These are phyloP conservation scores for Brienomyrus brachyistius DNA, from an alignment of 2,113 vertebrate genomes.

Conservation along the genomic window DNA sequence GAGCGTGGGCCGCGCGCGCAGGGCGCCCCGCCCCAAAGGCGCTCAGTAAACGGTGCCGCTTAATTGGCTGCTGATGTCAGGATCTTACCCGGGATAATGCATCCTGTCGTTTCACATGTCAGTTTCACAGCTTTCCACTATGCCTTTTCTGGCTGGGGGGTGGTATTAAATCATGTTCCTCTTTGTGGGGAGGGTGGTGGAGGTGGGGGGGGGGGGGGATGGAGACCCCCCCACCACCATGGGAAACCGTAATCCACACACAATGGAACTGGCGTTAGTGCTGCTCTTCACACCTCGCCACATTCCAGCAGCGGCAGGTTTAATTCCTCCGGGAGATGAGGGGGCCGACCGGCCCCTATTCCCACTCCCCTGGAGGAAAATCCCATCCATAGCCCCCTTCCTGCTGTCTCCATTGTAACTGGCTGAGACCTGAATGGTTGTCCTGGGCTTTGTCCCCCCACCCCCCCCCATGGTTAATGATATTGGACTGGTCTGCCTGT, in stretches of 20 bases:
- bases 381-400: conserved; percentile 39
- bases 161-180: conserved; percentile 38
- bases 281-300: conserved; percentile 41
- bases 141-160: background rate
- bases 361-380: conserved; percentile 33
- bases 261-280: conserved; percentile 39
- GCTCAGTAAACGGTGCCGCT: background rate
- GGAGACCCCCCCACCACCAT: conserved; percentile 26
- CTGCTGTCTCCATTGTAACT: conserved; percentile 5
- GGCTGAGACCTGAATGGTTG: background rate
- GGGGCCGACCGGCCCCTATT: conserved; percentile 42
- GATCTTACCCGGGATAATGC: background rate
- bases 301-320: conserved; percentile 49
- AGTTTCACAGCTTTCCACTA: background rate
- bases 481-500: conserved; percentile 12
- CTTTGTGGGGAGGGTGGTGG: conserved; percentile 33
- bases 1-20: background rate
- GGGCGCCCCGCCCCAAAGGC: background rate
- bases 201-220: conserved; percentile 20
- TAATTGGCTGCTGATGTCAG: background rate
- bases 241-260: conserved; percentile 52
- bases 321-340: conserved; percentile 55
- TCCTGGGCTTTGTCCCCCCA: background rate
- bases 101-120: background rate
- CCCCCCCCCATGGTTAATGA: background rate